A percentile compares a stretch with the other conserved stretches of the same genome.
These are phyloP conservation scores for Nephrocerus scutellatus DNA, from an alignment of 2,888 invertebrate species.

Conservation along the genomic window DNA sequence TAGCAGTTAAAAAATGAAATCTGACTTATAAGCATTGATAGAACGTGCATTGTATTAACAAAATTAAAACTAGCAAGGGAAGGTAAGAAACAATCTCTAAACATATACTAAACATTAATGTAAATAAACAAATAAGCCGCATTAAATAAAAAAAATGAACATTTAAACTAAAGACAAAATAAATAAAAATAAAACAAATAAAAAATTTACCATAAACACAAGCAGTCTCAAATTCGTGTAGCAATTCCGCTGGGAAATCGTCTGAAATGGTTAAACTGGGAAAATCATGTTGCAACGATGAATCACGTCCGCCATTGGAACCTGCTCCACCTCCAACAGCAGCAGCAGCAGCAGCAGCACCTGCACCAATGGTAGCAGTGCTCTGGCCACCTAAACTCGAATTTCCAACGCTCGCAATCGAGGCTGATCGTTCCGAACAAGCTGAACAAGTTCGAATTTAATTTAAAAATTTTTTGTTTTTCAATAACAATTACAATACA, in stretches of 20 bases:
- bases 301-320: constrained; percentile 37
- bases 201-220: constrained; percentile 44
- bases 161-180: constrained; percentile 5
- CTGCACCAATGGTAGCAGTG: constrained; percentile 36
- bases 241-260: constrained; percentile 46
- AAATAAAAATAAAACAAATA: constrained; percentile 7
- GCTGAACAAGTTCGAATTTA: too few relatives aligned
- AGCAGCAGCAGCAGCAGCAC: constrained; percentile 21
- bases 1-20: too few relatives aligned
- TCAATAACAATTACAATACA: constrained; percentile 13
- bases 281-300: constrained; percentile 46
- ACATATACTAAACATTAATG: constrained; percentile 1
- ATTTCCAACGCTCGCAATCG: constrained; percentile 44
- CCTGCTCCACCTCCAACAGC: constrained; percentile 21
- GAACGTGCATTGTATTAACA: too few relatives aligned
- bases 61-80: too few relatives aligned
- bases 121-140: constrained; percentile 10
- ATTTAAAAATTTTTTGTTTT: constrained; percentile 12
- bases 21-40: too few relatives aligned
- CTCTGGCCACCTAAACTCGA: constrained; percentile 44
- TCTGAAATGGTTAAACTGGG: constrained; percentile 49
- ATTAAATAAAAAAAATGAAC: constrained; percentile 2
- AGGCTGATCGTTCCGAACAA: constrained; percentile 47
- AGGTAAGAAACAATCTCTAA: constrained; percentile 1
- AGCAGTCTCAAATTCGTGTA: constrained; percentile 45